These are phyloP conservation scores for Delphinapterus leucas DNA, from an alignment of 2,113 vertebrate species.

Conservation along the genomic window DNA sequence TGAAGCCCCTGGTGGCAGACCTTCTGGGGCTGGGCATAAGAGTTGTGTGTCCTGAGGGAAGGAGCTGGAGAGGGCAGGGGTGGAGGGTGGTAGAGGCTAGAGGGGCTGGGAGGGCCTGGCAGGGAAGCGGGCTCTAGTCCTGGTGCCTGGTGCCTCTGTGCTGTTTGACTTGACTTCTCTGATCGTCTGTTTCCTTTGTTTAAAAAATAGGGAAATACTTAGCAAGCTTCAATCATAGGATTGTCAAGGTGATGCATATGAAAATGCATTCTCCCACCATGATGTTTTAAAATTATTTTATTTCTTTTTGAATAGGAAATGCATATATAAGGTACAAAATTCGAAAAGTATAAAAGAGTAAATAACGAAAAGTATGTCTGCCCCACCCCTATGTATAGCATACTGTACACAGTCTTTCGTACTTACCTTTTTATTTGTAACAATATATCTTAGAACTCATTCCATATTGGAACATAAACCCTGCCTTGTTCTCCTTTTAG, in stretches of 20 bases:
- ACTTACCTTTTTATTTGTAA: neutral
- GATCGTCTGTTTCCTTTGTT: neutral
- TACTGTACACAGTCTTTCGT: neutral
- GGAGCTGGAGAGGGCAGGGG: neutral
- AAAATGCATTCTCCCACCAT: neutral
- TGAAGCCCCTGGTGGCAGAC: neutral
- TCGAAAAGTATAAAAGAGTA: neutral
- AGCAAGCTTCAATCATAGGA: neutral
- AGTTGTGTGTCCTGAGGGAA: neutral
- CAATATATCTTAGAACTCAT: constrained; percentile 3
- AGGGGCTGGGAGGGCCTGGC: neutral
- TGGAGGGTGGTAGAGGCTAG: rapidly evolving
- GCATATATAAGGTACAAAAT: neutral
- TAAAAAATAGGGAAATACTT: neutral
- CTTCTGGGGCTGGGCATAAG: neutral
- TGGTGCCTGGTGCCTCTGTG: neutral
- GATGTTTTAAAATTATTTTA: neutral
- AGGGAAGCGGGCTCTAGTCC: neutral
- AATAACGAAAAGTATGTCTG: neutral
- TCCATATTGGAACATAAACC: neutral
- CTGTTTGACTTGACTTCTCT: neutral
- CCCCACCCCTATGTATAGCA: no score
- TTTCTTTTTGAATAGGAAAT: constrained; percentile 3
- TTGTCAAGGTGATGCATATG: neutral
- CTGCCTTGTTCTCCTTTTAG: constrained; percentile 12